Evolutionary conservation across 2,113 vertebrate genomes (phyloP), one percentile per base, ranked within the genome.

Genomic region (Sorex araneus): DNA sequence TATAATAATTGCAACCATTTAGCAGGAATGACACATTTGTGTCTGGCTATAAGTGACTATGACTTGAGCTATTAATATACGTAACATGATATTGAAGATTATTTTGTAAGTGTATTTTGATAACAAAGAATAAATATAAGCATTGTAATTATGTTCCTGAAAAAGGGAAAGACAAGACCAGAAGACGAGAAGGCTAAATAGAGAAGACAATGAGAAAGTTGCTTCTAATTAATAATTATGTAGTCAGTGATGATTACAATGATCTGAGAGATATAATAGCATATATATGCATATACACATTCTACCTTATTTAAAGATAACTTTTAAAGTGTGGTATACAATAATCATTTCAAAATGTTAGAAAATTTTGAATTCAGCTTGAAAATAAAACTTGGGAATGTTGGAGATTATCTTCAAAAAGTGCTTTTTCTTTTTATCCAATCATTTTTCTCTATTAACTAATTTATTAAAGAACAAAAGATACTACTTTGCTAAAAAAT

Each of bases 381-480:
- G 10, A 78, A 90, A 67, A 66, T 54, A 21, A 89, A 76, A 64
- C 63, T 43, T 86, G 10, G 15, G 50, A 64, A 66, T 69, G 74
- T 28, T 86, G 8, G 71, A 57, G 3, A 64, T 9, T 73, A 27
- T 45, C 0, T 57, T 74, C 36, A 0, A 28, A 64, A 3, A 4
- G 23, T 74, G 74, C 84, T n/a, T 69, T 9, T 8, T 5, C 15
- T 69, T 45, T 45, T 16, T 28, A 50, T 10, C 47, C 10, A 78
- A 16, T 60, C 3, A 60, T 57, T 2, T 5, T 28, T 47, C 36
- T 66, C 32, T 2, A 71, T 36, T 74, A 70, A 40, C 27, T 74
- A 30, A 43, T 69, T 45, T 54, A 47, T 40, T 66, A 32, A 45
- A 54, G 54, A 80, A 32, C 25, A 75, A 57, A 79, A 34, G 6